Evolutionary conservation across 2,888 invertebrate species (phyloP), one percentile per base, ranked within the genome.

Genomic region (Ecdyonurus torrentis): DNA sequence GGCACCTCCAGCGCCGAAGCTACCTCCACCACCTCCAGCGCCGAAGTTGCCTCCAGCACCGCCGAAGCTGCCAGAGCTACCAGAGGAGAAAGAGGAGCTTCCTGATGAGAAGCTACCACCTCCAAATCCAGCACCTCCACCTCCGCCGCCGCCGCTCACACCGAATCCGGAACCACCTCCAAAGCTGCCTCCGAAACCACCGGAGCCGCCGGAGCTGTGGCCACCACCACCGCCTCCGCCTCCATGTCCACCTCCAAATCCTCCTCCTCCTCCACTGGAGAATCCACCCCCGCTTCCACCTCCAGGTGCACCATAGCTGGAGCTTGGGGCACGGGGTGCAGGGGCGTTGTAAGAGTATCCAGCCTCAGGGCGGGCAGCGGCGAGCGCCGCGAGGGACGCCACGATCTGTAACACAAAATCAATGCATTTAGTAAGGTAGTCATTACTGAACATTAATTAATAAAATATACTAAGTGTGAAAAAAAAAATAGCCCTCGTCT

Each of bases 51-150:
- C 62, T 7, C 62, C 60, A 23, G 62, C 62, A 2, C 60, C 60
- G 72, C 74, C 73, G 70, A 70, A 69, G 64, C 68, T 65, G 52
- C 64, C 64, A 59, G 66, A 64, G 58, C 73, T 73, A 20, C 70
- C 69, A n/a, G 64, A 61, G 37, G 68, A 67, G 23, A 72, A 68
- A n/a, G n/a, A n/a, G 64, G 72, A 71, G 64, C 74, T 71, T 52
- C 74, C 69, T 61, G 75, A 73, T 60, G 74, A 68, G 55, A 23
- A n/a, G 1, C 63, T 63, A 23, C 63, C 64, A 7, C 65, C 65
- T 55, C 52, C 23, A 2, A 64, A 63, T 52, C 63, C 59, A 19
- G 15, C n/a, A 2, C 23, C 22, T 1, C 52, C 52, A 19, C 55
- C 55, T 23, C 37, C 50, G 55, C 55, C 22, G 22, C 59, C 59